These are phyloP conservation scores for Gambusia yucatana DNA, from an alignment of 2,797 vertebrate species.

Conservation along the genomic window DNA sequence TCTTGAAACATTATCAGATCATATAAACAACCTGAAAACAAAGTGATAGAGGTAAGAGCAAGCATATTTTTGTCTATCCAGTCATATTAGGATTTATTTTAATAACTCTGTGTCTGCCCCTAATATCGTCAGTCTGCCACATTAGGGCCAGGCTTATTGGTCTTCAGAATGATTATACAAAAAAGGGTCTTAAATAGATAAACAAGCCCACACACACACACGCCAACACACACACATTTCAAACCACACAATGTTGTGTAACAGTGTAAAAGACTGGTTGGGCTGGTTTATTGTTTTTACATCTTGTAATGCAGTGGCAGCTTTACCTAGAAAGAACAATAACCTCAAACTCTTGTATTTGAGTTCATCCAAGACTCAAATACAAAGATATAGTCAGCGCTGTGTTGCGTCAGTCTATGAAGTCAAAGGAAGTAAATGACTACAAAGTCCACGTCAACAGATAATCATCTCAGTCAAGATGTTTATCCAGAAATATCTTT, in stretches of 20 bases:
- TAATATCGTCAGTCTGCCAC: neutral
- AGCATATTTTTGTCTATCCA: neutral
- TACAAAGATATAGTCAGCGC: neutral
- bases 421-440: neutral
- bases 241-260: constrained; percentile 8
- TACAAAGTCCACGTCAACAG: neutral
- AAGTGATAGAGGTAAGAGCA: neutral
- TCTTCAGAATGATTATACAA: neutral
- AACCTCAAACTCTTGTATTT: neutral
- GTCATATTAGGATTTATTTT: neutral
- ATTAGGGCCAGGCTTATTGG: neutral
- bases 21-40: neutral
- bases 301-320: neutral
- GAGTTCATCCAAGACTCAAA: constrained; percentile 3
- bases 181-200: neutral
- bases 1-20: neutral
- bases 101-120: neutral
- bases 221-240: neutral
- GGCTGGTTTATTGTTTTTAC: constrained; percentile 54
- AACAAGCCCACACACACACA: neutral
- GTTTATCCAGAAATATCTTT: neutral
- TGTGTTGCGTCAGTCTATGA: neutral
- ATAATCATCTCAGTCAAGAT: neutral
- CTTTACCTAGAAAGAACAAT: constrained; percentile 11
- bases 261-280: constrained; percentile 32